Conservation (phyloP, 2,888 invertebrate genomes). For the Parapristionchus giblindavisi region DNA sequence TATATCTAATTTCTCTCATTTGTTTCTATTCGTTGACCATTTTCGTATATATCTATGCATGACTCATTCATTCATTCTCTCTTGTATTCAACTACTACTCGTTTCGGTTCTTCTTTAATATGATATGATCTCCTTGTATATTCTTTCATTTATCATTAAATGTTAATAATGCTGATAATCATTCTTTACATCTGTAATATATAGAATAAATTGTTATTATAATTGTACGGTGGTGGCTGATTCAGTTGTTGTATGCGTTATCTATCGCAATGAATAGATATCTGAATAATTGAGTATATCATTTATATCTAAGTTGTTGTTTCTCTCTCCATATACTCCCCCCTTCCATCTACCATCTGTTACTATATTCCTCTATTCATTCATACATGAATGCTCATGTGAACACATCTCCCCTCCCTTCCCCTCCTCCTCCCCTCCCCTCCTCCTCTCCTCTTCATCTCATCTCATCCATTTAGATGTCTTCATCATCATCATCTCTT, state of each 20-base stretch:
- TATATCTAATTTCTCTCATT: slow-evolving; percentile 39
- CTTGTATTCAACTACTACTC: not conserved
- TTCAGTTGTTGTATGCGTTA: not conserved
- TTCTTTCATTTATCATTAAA: no score
- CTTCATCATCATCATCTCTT: no score
- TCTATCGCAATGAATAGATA: slow-evolving; percentile 24
- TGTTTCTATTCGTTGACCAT: not conserved
- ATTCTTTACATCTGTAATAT: slow-evolving; percentile 7
- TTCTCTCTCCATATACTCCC: not conserved
- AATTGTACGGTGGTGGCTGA: not conserved
- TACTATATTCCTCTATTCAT: slow-evolving; percentile 19
- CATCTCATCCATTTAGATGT: slow-evolving; percentile 5
- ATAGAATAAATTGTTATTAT: not conserved
- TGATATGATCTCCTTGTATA: not conserved
- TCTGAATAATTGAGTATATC: not conserved
- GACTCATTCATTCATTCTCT: not conserved
- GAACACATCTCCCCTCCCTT: not conserved
- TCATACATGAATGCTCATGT: slow-evolving; percentile 8
- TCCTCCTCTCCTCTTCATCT: not conserved
- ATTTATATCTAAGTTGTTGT: not conserved
- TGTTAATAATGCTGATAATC: no score
- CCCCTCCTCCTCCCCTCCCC: not conserved
- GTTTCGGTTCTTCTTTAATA: no score
- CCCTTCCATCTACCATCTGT: slow-evolving; percentile 34
- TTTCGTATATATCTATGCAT: not conserved